A percentile compares a stretch with the other conserved stretches of the same genome.
phyloP scores from a whole-genome alignment of 2,888 invertebrate species.

The Rhagophthalmus giganteus region DNA sequence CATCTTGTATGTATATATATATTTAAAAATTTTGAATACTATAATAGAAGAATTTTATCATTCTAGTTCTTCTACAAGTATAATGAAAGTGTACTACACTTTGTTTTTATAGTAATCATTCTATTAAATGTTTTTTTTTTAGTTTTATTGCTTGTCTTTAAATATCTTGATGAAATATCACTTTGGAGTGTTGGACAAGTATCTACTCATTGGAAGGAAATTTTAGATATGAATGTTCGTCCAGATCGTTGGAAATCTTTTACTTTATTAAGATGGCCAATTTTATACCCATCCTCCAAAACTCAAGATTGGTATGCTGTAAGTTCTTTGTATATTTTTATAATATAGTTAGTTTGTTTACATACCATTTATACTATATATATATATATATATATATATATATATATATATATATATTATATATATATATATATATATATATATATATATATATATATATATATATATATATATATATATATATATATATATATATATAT shows the following conservation, averaged over 20 bases:
- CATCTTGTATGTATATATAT: no score
- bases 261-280: slow-evolving; percentile 80
- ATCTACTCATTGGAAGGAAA: slow-evolving; percentile 80
- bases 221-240: slow-evolving; percentile 74
- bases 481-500: no score
- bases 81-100: no score
- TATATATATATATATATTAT: no score
- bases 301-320: slow-evolving; percentile 79
- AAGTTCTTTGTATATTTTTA: slow-evolving; percentile 21
- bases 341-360: no score
- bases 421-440: no score
- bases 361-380: no score
- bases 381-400: no score
- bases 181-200: slow-evolving; percentile 87
- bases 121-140: slow-evolving; percentile 42
- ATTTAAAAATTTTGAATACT: neutral
- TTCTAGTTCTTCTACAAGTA: slow-evolving; percentile 1
- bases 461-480: no score
- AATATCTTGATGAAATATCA: slow-evolving; percentile 88
- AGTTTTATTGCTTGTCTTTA: slow-evolving; percentile 86
- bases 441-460: no score
- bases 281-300: slow-evolving; percentile 66
- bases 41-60: neutral
- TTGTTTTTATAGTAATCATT: slow-evolving; percentile 8
- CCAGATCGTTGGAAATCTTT: slow-evolving; percentile 80